phyloP scores from a whole-genome alignment of 2,113 vertebrate genomes.

The Raphicerus campestris region DNA sequence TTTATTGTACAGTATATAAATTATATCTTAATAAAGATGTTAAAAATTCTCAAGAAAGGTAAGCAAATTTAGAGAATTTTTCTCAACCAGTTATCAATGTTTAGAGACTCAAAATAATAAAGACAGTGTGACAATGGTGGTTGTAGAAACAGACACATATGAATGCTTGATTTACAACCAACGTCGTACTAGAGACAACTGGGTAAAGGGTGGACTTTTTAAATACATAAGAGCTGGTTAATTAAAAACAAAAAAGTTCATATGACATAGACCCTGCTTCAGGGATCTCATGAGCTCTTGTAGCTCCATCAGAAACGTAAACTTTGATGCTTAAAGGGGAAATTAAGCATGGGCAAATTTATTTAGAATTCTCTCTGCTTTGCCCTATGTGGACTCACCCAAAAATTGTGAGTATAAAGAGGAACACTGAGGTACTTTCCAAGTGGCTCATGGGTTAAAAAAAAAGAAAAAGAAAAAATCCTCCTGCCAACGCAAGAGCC shows the following conservation, averaged over 20 bases:
- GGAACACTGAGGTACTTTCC: fast-evolving
- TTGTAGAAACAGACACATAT: neutral
- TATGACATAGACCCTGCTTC: neutral
- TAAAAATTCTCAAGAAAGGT: neutral
- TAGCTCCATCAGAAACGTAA: neutral
- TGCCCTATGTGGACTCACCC: neutral
- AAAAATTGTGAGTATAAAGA: neutral
- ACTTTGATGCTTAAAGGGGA: neutral
- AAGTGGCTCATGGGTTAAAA: neutral
- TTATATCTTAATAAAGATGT: neutral
- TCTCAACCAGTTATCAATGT: neutral
- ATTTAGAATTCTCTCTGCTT: neutral
- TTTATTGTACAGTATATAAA: neutral
- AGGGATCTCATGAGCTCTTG: neutral
- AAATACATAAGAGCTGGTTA: neutral
- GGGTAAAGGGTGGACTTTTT: neutral
- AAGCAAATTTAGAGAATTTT: neutral
- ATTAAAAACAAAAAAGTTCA: neutral
- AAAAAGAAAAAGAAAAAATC: neutral
- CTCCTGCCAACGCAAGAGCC: fast-evolving
- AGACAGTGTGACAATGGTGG: neutral
- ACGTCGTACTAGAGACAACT: fast-evolving
- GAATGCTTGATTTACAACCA: neutral
- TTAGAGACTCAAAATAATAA: neutral
- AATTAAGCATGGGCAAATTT: neutral